Evolutionary conservation across 2,113 vertebrate genomes (phyloP).

Genomic region (Typhlomys cinereus): DNA sequence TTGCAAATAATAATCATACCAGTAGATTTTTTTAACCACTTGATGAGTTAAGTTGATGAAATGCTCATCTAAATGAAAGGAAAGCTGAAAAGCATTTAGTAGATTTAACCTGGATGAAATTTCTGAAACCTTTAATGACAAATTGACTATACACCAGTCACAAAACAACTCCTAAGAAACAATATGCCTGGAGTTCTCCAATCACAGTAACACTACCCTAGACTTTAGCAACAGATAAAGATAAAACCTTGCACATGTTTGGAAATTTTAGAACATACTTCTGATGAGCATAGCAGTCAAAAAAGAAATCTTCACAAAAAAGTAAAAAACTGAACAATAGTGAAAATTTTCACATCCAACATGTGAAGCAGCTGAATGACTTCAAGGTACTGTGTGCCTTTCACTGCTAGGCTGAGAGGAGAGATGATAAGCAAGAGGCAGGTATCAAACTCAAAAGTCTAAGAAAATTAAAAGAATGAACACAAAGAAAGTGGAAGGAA

Average conservation of each 20-base stretch:
- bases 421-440: not conserved
- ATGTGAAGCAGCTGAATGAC: not conserved
- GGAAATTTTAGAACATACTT: constrained; percentile 3
- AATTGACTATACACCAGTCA: not conserved
- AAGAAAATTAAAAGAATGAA: not conserved
- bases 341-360: not conserved
- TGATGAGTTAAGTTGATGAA: constrained; percentile 15
- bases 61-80: constrained; percentile 35
- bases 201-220: not conserved
- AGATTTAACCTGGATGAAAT: not conserved
- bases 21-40: not conserved
- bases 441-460: not conserved
- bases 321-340: not conserved
- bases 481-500: not conserved
- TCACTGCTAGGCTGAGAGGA: not conserved
- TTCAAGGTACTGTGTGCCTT: not conserved
- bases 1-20: not conserved
- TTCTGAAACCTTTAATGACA: not conserved
- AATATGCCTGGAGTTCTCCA: not conserved
- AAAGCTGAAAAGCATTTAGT: constrained; percentile 10
- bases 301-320: constrained; percentile 17
- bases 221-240: not conserved
- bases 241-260: not conserved
- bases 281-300: not conserved
- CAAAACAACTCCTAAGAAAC: not conserved